Base-by-base conservation (phyloP, 2,888 invertebrate genomes). In the Lasius platythorax region DNA sequence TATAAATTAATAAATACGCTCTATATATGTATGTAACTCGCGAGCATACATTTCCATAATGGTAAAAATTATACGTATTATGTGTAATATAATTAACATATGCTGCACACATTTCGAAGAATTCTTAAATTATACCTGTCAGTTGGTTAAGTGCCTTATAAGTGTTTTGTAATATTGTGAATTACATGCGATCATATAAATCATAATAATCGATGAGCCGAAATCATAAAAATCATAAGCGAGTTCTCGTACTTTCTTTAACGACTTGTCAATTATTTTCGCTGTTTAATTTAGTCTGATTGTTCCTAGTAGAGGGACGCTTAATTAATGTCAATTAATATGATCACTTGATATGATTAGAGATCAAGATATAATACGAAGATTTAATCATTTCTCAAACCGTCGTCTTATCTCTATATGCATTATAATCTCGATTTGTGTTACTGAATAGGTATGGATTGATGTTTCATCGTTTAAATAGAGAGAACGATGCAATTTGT, bases 261-360 rank as follows among this genome's bases (percentile, higher is more conserved):
- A 53, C 33, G 23, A 78, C 3, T 15, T 67, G 40, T n/a, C 56
- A 56, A 67, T 78, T 78, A 78, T 67, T 78, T 66, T 53, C 15
- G 37, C 18, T 18, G 18, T 9, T 76, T 78, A 78, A 68, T 56
- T 76, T 56, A 67, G 18, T 8, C 37, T 40, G 43, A 67, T 56
- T 56, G 28, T 67, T 43, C n/a, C 1, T 56, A 30, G 9, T 89
- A 87, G 87, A 88, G 82, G 78, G 58, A 83, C 81, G 84, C 91
- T 91, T 89, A 92, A 91, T 93, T 92, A 92, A 88, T 89, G 90
- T 92, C 90, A 92, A 93, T 93, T 93, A 92, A 90, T 89, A 87
- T 82, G 83, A 85, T 87, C 83, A 87, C 15, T 15, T 46, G 3
- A 46, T 15, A 46, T 82, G 84, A 85, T 87, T 84, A 87, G 82